Percentiles rank a stretch among this genome's conserved stretches.
phyloP scores from a whole-genome alignment of 2,888 invertebrate species.

The Arctia plantaginis region DNA sequence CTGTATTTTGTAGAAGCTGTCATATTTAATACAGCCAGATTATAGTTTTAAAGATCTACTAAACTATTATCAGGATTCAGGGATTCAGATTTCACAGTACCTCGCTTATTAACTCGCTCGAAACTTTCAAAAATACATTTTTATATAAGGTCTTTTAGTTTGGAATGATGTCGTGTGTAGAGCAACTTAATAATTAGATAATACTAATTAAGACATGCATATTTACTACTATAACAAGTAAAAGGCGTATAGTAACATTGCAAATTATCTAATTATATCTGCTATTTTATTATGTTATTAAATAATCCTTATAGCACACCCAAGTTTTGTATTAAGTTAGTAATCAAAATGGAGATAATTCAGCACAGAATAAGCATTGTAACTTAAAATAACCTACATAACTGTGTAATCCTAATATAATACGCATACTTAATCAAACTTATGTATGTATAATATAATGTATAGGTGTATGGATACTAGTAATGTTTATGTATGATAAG shows the following conservation, averaged over 20 bases:
- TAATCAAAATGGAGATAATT: no score
- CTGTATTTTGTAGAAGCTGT: background rate
- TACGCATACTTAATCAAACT: no score
- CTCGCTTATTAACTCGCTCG: background rate
- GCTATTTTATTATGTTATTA: no score
- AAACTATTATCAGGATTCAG: constrained; percentile 39
- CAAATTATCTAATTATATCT: no score
- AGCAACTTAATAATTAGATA: background rate
- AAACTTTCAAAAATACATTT: constrained; percentile 1
- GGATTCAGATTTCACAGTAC: constrained; percentile 30
- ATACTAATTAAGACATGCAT: background rate
- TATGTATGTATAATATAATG: no score
- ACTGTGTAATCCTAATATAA: no score
- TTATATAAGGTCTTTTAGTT: background rate
- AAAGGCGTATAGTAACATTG: background rate
- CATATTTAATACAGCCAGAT: constrained; percentile 16
- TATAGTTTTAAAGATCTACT: constrained; percentile 38
- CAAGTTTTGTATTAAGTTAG: no score
- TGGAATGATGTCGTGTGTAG: background rate
- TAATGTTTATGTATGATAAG: no score
- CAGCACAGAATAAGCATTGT: no score
- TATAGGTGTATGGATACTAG: no score
- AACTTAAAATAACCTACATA: no score
- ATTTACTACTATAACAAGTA: background rate
- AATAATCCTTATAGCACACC: no score